Percentiles rank a stretch among this genome's conserved stretches.
Conservation (phyloP, 1,140 invertebrate species). For the Holotrichia oblita region DNA sequence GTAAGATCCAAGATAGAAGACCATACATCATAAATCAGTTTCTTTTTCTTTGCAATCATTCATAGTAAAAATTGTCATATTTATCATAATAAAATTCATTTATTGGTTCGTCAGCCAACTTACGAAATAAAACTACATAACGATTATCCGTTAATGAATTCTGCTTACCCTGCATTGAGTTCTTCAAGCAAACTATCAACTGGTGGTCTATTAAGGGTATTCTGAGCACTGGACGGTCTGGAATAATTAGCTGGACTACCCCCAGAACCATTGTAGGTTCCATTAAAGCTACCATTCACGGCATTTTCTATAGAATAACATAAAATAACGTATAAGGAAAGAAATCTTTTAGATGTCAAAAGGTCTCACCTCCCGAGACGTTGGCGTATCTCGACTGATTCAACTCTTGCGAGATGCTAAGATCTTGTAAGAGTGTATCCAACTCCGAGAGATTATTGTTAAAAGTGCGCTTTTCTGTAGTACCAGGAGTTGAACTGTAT, state of each 20-base stretch:
- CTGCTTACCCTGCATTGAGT: slow-evolving; percentile 80
- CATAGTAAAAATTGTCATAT: too few species aligned
- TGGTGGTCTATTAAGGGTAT: slow-evolving; percentile 69
- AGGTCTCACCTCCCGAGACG: slow-evolving; percentile 49
- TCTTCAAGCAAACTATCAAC: slow-evolving; percentile 91
- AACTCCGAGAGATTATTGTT: slow-evolving; percentile 90
- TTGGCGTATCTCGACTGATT: slow-evolving; percentile 56
- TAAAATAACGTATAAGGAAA: slow-evolving; percentile 36
- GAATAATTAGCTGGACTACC: slow-evolving; percentile 55
- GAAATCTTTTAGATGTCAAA: background rate
- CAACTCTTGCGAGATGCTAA: slow-evolving; percentile 78
- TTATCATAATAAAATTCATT: too few species aligned
- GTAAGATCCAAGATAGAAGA: too few species aligned
- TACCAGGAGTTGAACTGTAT: slow-evolving; percentile 38
- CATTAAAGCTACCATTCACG: slow-evolving; percentile 53
- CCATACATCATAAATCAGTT: too few species aligned
- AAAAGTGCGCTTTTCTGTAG: slow-evolving; percentile 58
- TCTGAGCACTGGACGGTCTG: slow-evolving; percentile 58
- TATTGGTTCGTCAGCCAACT: too few species aligned
- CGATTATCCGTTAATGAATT: background rate
- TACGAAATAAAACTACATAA: background rate
- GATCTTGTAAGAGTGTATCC: slow-evolving; percentile 89
- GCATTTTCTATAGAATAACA: slow-evolving; percentile 49
- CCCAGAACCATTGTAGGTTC: slow-evolving; percentile 54
- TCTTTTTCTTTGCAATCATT: too few species aligned